Conservation (phyloP, 2,113 vertebrate genomes). For the Origma solitaria region DNA sequence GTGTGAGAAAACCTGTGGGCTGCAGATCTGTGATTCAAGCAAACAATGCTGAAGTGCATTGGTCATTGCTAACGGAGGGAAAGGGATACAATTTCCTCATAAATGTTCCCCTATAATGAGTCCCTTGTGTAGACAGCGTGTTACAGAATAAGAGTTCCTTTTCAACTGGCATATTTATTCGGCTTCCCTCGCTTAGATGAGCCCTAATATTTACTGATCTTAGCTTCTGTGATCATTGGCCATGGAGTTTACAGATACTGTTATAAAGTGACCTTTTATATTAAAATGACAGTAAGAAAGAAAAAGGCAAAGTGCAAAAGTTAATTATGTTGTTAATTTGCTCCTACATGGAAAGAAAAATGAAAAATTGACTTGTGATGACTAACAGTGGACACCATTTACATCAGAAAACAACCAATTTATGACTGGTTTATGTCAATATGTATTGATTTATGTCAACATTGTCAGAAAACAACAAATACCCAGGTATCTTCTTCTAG, state of each 20-base stretch:
- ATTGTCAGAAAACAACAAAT: not conserved
- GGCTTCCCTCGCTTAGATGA: not conserved
- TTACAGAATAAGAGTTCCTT: not conserved
- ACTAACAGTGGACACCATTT: not conserved
- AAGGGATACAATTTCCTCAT: not conserved
- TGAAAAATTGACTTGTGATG: not conserved
- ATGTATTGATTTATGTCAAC: no score
- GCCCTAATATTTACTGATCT: not conserved
- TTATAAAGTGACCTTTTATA: not conserved
- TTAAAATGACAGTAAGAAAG: not conserved
- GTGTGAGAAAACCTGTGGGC: not conserved
- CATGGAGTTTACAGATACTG: not conserved
- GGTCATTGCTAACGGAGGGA: not conserved
- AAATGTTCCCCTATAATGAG: not conserved
- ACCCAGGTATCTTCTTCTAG: not conserved
- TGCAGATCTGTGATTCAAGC: not conserved
- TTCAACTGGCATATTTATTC: not conserved
- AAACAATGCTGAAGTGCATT: not conserved
- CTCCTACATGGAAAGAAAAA: not conserved
- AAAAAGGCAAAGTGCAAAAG: not conserved
- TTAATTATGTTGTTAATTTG: not conserved
- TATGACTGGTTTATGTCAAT: not conserved
- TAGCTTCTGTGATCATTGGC: not conserved
- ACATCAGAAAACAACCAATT: not conserved
- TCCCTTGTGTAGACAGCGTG: not conserved